A percentile compares a stretch with the other conserved stretches of the same genome.
Conservation (phyloP, 2,113 vertebrate genomes). For the Nibea coibor region DNA sequence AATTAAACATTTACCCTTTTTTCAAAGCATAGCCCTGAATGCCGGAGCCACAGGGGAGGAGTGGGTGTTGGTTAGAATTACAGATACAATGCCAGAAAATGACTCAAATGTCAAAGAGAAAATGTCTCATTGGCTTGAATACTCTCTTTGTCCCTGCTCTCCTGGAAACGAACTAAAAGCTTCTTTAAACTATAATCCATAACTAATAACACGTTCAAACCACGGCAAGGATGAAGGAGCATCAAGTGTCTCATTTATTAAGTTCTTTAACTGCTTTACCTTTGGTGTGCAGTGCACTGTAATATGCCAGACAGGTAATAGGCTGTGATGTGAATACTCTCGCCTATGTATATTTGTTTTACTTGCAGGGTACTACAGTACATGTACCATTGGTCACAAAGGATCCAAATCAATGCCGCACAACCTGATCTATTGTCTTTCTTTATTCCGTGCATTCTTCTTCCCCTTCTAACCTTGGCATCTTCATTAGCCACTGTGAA, state of each 20-base stretch:
- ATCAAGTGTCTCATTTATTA: not conserved
- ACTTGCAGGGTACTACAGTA: not conserved
- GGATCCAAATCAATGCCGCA: not conserved
- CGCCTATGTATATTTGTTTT: not conserved
- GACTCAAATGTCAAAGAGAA: conserved; percentile 58
- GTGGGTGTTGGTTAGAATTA: conserved; percentile 62
- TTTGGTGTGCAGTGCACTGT: not conserved
- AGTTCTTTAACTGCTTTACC: not conserved
- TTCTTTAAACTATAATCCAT: conserved; percentile 13
- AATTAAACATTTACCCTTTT: conserved; percentile 73
- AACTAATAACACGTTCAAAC: conserved; percentile 24
- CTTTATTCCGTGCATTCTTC: not conserved
- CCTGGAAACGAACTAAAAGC: not conserved
- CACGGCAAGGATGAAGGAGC: conserved; percentile 1
- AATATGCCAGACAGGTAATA: not conserved
- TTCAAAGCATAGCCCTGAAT: conserved; percentile 70
- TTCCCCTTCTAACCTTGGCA: not conserved
- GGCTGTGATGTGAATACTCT: not conserved
- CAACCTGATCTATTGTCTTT: not conserved
- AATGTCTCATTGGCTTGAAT: conserved; percentile 42
- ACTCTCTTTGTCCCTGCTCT: conserved; percentile 32
- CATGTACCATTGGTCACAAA: not conserved
- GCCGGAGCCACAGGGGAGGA: conserved; percentile 40
- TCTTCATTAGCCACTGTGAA: not conserved
- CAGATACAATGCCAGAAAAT: conserved; percentile 64